Base-by-base conservation (phyloP, 2,888 invertebrate species). In the Lasius platythorax region DNA sequence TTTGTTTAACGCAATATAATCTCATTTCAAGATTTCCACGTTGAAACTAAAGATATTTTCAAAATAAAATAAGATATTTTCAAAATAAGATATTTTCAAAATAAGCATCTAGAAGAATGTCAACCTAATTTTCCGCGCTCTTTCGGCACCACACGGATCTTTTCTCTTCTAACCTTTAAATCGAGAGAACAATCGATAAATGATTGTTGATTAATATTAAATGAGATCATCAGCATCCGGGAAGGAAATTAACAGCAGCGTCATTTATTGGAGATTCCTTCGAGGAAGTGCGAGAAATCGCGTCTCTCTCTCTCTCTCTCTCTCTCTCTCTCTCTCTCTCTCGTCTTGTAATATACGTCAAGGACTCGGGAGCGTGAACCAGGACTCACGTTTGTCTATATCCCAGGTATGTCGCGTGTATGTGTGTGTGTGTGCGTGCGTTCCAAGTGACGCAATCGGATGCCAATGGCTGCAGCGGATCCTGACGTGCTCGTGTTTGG, bases 391-490 rank as follows among this genome's bases (percentile, higher is more conserved):
- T 79, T 68, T 78, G 83, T 85, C 79, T 64, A 68, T 72, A 46
- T 84, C 53, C 67, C 40, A 63, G 70, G 63, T 75, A 67, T 75
- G 43, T 37, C 8, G 37, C 33, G 15, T 67, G 18, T 50, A 40
- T 58, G 76, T 23, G 70, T 40, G 15, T 33, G 33, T 12, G 9
- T 50, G 12, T 23, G 76, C 78, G 64, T 66, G 72, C 66, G 73
- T 87, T 85, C 72, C 68, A 84, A 85, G 86, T 90, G 90, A 91
- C 88, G 90, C 91, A 90, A 90, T 86, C 85, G 84, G 88, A 90
- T 91, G 86, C 89, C 91, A 85, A 86, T 37, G 86, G 82, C 70
- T 85, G 82, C 64, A 72, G 72, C 82, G 66, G 86, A 87, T 91
- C 84, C 68, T 75, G 63, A 40, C 82, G 64, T 76, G 76, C 85